These are phyloP conservation scores for Acrocephalus kingi DNA, from an alignment of 2,113 vertebrate genomes.

Conservation along the genomic window DNA sequence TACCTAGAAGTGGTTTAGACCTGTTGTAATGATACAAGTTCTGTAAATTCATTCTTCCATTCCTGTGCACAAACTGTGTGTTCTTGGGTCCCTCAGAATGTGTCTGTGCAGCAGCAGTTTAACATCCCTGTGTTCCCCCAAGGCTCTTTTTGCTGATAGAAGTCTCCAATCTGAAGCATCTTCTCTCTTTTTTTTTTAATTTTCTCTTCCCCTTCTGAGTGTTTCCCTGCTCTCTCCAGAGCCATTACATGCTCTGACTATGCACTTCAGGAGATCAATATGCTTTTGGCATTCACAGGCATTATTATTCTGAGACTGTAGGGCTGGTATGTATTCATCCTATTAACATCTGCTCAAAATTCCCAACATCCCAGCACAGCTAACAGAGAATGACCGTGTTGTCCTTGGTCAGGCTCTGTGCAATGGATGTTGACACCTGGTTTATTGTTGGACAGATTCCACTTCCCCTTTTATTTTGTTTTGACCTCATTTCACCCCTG, in stretches of 20 bases:
- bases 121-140: not conserved
- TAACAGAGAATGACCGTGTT: conserved; percentile 1
- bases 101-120: not conserved
- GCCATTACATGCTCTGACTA: conserved; percentile 13
- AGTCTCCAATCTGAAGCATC: not conserved
- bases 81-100: not conserved
- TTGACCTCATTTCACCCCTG: not conserved
- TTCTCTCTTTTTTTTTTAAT: not conserved
- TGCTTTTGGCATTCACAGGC: conserved; percentile 33
- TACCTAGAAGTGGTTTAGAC: not conserved
- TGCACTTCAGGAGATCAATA: conserved; percentile 45
- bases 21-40: not conserved
- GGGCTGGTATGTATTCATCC: not conserved
- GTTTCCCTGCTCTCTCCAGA: not conserved
- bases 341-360: conserved; percentile 65
- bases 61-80: not conserved
- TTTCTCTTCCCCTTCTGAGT: not conserved
- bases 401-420: conserved; percentile 45
- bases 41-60: not conserved
- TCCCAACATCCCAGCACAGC: conserved; percentile 12
- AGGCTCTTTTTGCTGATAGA: not conserved
- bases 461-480: not conserved
- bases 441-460: not conserved
- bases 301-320: conserved; percentile 55
- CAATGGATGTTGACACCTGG: not conserved